A percentile compares a stretch with the other conserved stretches of the same genome.
These are phyloP conservation scores for Zosterops pallidus DNA, from an alignment of 2,113 vertebrate genomes.

Conservation along the genomic window DNA sequence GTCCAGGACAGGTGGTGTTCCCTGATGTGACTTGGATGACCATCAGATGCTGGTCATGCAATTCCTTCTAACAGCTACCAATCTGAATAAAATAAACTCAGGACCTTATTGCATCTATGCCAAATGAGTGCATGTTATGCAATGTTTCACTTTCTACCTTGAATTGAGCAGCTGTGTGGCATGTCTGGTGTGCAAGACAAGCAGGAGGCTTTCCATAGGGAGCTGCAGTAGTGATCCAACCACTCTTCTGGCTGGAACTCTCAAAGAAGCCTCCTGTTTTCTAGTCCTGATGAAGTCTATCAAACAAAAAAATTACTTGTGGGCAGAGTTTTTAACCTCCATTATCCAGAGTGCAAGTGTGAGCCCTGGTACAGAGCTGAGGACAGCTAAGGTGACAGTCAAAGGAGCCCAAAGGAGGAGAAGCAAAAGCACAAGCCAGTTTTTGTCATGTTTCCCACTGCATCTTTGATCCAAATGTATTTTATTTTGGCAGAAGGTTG, in stretches of 20 bases:
- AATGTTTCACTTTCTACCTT: not conserved
- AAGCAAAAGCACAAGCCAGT: not conserved
- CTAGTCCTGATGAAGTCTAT: not conserved
- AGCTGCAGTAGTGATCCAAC: not conserved
- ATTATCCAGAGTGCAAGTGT: not conserved
- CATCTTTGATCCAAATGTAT: not conserved
- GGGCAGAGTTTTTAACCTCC: not conserved
- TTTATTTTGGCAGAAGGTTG: not conserved
- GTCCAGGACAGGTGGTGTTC: not conserved
- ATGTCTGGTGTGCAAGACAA: not conserved
- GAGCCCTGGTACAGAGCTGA: not conserved
- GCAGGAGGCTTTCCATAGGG: not conserved
- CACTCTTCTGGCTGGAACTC: not conserved
- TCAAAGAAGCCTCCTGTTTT: not conserved
- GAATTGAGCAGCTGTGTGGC: not conserved
- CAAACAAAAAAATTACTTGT: not conserved
- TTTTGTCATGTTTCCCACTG: not conserved
- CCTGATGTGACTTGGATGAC: fast-evolving
- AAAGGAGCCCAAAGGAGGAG: not conserved
- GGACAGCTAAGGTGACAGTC: too few species aligned
- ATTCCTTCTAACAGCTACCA: not conserved
- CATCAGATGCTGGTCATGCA: not conserved
- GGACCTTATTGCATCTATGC: not conserved
- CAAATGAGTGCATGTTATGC: fast-evolving
- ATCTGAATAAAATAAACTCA: not conserved